Evolutionary conservation across 2,888 invertebrate species (phyloP).

Genomic region (Cryptophagus acutangulus): DNA sequence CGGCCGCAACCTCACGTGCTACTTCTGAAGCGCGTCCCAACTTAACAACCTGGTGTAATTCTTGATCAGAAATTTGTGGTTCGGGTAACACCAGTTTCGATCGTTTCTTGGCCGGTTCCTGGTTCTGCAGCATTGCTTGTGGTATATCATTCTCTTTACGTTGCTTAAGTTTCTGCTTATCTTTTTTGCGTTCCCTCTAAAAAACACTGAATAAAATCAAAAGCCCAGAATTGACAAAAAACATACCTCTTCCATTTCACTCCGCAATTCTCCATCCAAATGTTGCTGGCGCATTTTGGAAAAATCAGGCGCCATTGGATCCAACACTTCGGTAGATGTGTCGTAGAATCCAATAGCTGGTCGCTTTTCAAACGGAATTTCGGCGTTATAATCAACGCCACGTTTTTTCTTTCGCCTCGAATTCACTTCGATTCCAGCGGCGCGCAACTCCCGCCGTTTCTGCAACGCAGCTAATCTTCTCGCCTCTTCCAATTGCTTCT

Average conservation of each 20-base stretch:
- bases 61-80: conserved; percentile 94
- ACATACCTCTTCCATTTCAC: conserved; percentile 81
- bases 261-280: conserved; percentile 84
- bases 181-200: conserved; percentile 84
- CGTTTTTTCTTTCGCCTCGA: conserved; percentile 68
- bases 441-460: conserved; percentile 94
- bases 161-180: conserved; percentile 92
- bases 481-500: conserved; percentile 98
- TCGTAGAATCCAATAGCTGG: conserved; percentile 94
- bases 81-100: conserved; percentile 94
- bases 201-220: background rate
- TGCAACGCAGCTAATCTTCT: conserved; percentile 92
- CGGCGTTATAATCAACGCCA: conserved; percentile 94
- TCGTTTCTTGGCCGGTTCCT: conserved; percentile 86
- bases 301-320: conserved; percentile 87
- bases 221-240: background rate
- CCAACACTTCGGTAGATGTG: conserved; percentile 82
- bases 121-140: conserved; percentile 77
- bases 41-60: conserved; percentile 87
- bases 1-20: conserved; percentile 82
- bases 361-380: conserved; percentile 95
- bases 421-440: conserved; percentile 81
- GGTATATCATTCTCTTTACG: conserved; percentile 95
- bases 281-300: conserved; percentile 85
- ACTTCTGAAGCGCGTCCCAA: conserved; percentile 86